A percentile compares a stretch with the other conserved stretches of the same genome.
phyloP scores from a whole-genome alignment of 2,888 invertebrate genomes.

The Campoplex nolae region DNA sequence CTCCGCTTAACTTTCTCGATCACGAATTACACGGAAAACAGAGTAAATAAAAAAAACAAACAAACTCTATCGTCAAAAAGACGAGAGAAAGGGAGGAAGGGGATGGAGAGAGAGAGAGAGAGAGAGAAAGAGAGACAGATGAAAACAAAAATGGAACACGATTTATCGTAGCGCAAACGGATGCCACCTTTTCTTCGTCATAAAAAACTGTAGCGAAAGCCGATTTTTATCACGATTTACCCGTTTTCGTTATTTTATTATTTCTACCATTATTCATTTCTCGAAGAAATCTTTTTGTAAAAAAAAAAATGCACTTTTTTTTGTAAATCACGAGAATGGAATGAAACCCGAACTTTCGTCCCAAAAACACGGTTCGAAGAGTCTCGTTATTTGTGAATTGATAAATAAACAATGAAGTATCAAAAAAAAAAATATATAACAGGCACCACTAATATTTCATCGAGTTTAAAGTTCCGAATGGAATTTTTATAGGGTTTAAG shows the following conservation, averaged over 20 bases:
- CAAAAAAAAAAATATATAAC: neutral
- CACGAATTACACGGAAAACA: neutral
- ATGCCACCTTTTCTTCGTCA: neutral
- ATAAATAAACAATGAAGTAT: neutral
- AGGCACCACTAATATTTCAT: neutral
- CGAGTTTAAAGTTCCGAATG: neutral
- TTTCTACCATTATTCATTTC: constrained; percentile 25
- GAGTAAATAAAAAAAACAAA: constrained; percentile 8
- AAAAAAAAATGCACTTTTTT: constrained; percentile 1
- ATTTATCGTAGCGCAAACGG: constrained; percentile 7
- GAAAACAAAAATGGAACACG: constrained; percentile 11
- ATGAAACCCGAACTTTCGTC: neutral
- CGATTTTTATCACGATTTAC: constrained; percentile 39
- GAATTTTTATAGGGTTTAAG: neutral
- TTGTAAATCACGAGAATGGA: constrained; percentile 6
- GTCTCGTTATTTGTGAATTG: neutral
- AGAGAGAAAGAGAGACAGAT: neutral
- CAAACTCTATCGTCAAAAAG: neutral
- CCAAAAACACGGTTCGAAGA: neutral
- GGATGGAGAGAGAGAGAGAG: neutral
- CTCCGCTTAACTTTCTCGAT: neutral
- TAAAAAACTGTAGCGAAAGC: constrained; percentile 26
- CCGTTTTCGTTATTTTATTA: constrained; percentile 11
- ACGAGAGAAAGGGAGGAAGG: neutral
- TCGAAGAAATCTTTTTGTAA: neutral